Evolutionary conservation across 2,113 vertebrate species (phyloP).

Genomic region (Pelmatolapia mariae): DNA sequence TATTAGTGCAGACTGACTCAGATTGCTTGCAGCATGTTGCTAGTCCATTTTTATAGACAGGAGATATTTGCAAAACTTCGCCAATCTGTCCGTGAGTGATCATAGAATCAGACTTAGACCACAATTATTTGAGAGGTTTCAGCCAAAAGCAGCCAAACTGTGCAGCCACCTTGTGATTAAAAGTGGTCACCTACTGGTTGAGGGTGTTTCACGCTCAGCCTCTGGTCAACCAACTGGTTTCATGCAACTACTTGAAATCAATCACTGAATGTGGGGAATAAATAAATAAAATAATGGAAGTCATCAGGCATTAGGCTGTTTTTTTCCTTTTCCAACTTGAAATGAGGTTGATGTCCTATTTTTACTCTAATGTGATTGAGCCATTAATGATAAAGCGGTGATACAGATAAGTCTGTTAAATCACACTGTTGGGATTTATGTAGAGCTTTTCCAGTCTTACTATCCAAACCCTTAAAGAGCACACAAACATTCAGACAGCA

Average conservation of each 20-base stretch:
- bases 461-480: not conserved
- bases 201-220: not conserved
- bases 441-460: not conserved
- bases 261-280: not conserved
- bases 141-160: not conserved
- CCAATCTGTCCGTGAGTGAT: accelerated
- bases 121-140: not conserved
- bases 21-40: not conserved
- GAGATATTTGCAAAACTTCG: not conserved
- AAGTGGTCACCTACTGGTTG: not conserved
- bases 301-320: not conserved
- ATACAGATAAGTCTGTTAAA: not conserved
- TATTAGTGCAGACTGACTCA: not conserved
- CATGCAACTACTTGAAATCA: not conserved
- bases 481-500: not conserved
- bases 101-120: not conserved
- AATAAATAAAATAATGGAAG: not conserved
- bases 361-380: not conserved
- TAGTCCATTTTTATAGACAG: not conserved
- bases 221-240: not conserved
- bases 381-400: not conserved
- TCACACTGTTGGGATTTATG: not conserved
- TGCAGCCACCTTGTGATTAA: not conserved
- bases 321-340: not conserved
- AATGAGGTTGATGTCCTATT: not conserved